Percentiles rank a stretch among this genome's conserved stretches.
Conservation (phyloP, 2,113 vertebrate genomes). For the Peromyscus polionotus region DNA sequence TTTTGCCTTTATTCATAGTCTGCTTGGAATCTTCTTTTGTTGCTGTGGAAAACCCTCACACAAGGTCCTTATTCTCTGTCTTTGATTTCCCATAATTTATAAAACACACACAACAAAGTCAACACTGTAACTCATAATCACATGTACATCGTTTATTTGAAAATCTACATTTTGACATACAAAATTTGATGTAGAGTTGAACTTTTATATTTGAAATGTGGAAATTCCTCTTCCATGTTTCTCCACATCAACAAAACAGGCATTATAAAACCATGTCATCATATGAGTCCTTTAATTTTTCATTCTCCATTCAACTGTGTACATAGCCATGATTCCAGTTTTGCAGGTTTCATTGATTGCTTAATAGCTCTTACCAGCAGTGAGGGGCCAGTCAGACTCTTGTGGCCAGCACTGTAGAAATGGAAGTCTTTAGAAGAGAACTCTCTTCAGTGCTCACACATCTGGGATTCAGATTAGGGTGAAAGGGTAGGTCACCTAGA, state of each 20-base stretch:
- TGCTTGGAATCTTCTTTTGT: constrained; percentile 52
- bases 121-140: neutral
- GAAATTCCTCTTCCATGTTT: constrained; percentile 61
- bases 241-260: neutral
- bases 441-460: neutral
- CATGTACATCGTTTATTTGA: constrained; percentile 38
- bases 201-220: constrained; percentile 23
- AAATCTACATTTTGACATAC: constrained; percentile 26
- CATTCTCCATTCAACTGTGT: constrained; percentile 50
- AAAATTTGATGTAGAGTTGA: constrained; percentile 7
- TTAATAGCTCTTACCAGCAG: neutral
- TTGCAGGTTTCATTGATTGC: constrained; percentile 20
- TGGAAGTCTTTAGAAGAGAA: neutral
- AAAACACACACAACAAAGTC: constrained; percentile 25
- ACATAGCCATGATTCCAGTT: constrained; percentile 48
- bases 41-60: neutral
- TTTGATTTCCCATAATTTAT: constrained; percentile 51
- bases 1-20: constrained; percentile 53
- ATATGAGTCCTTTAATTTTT: constrained; percentile 62
- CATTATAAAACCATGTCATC: constrained; percentile 46
- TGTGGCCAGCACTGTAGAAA: neutral
- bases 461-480: neutral
- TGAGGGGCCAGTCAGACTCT: neutral
- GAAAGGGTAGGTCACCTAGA: neutral
- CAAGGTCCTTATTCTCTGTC: neutral